Evolutionary conservation across 2,888 invertebrate species (phyloP), one percentile per base, ranked within the genome.

Genomic region (Pheosia tremula): DNA sequence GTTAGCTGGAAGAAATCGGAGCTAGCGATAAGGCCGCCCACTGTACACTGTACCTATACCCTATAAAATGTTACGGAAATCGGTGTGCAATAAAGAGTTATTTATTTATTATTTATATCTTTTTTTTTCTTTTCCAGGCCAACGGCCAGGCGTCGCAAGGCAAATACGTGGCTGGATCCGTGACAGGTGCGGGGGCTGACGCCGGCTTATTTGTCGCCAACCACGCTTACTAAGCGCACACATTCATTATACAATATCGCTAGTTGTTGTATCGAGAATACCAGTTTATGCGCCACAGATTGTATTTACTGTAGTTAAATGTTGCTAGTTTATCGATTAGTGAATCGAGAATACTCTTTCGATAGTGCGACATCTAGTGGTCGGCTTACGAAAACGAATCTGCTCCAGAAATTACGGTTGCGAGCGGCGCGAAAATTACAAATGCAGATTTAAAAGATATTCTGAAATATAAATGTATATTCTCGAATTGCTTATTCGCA

Each of bases 191-290:
- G 85, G 98, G 98, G 75, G 98, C 97, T 59, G 97, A 96, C 4
- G 95, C 97, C 78, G 96, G 97, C 69, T 96, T 99, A 77, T 99
- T 98, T 93, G 96, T 99, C 77, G 98, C 98, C 82, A 97, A 99
- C 93, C 99, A 99, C 91, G 97, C 98, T 77, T 99, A 99, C 92
- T 99, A 98, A 95, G 84, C 69, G 69, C 63, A 69, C 57, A 62
- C 62, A 74, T 71, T 69, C 59, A 53, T 59, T 64, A 69, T 66
- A 56, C 7, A 52, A 64, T 60, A 58, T 71, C 66, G 63, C 63
- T 72, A 77, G 56, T 57, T 62, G 54, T 65, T 64, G 60, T 61
- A 66, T 56, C 49, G 54, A 67, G 60, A 66, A 65, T 63, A 64
- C 61, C 56, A 24, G 56, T 53, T 36, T 43, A 36, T 13, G 65